phyloP scores from a whole-genome alignment of 2,113 vertebrate species.

The Hydrochoerus hydrochaeris region DNA sequence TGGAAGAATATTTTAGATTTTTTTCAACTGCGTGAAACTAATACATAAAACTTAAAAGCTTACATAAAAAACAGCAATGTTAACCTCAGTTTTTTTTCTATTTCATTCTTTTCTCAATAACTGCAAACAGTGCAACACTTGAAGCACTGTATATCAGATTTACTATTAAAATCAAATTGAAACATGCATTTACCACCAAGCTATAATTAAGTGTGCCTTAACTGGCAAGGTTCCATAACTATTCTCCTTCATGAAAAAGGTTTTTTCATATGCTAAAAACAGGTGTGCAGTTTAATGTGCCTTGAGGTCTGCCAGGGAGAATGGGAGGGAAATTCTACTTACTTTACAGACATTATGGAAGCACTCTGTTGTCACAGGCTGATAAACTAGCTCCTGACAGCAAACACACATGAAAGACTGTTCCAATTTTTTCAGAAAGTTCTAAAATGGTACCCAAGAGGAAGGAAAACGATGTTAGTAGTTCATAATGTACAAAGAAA shows the following conservation, averaged over 20 bases:
- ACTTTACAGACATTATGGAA: slow-evolving; percentile 99
- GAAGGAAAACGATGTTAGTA: slow-evolving; percentile 64
- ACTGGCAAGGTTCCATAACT: neutral
- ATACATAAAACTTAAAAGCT: neutral
- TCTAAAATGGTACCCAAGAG: slow-evolving; percentile 85
- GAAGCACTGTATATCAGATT: neutral
- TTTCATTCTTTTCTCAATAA: neutral
- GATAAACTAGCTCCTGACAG: slow-evolving; percentile 98
- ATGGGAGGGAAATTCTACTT: slow-evolving; percentile 69
- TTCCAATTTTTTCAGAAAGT: slow-evolving; percentile 98
- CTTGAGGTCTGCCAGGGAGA: neutral
- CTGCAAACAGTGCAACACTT: neutral
- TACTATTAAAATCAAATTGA: neutral
- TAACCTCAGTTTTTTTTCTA: neutral
- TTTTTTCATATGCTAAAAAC: neutral
- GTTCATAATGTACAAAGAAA: slow-evolving; percentile 61
- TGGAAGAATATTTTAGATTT: neutral
- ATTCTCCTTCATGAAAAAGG: slow-evolving; percentile 19
- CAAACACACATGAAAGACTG: slow-evolving; percentile 99
- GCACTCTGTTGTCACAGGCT: slow-evolving; percentile 97
- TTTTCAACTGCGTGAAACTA: neutral
- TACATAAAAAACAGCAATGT: neutral
- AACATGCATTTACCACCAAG: neutral
- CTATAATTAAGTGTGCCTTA: slow-evolving; percentile 22
- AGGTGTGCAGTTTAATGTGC: neutral